Evolutionary conservation across 1,140 invertebrate species (phyloP).

Genomic region (Drosophila miranda): DNA sequence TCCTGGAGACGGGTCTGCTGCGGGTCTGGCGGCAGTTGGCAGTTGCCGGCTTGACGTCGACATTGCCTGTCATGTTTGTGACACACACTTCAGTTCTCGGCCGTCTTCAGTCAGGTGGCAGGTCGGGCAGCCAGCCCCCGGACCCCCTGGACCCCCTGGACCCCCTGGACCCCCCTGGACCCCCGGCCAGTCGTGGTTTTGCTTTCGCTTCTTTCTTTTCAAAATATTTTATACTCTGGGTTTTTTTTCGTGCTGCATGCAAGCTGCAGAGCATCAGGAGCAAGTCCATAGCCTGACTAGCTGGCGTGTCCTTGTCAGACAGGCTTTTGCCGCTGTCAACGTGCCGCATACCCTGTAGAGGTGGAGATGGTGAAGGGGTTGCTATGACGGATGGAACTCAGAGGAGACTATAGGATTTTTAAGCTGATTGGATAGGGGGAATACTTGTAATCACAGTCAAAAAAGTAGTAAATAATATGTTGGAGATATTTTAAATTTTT

Average conservation of each 20-base stretch:
- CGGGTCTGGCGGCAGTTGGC: constrained; percentile 36
- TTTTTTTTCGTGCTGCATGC: constrained; percentile 55
- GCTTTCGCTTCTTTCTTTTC: constrained; percentile 9
- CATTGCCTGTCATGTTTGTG: constrained; percentile 76
- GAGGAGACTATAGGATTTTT: too few species aligned
- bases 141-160: constrained; percentile 3
- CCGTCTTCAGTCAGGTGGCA: constrained; percentile 49
- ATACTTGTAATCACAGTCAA: too few species aligned
- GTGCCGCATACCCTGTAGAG: constrained; percentile 29
- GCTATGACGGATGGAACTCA: background rate
- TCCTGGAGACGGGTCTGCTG: constrained; percentile 10
- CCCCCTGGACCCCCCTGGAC: background rate
- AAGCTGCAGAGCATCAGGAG: constrained; percentile 26
- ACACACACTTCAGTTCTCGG: constrained; percentile 69
- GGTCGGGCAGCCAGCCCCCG: constrained; percentile 14
- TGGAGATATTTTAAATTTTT: too few species aligned
- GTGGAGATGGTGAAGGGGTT: constrained; percentile 1
- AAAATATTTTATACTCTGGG: constrained; percentile 21
- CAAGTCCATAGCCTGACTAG: constrained; percentile 35
- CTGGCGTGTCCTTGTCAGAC: constrained; percentile 69
- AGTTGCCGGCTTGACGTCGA: constrained; percentile 60
- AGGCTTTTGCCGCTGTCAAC: constrained; percentile 54
- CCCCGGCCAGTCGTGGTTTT: constrained; percentile 36
- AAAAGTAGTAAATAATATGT: too few species aligned
- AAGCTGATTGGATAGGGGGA: too few species aligned